Evolutionary conservation across 2,797 vertebrate genomes (phyloP), one percentile per base, ranked within the genome.

Genomic region (Phataginus tetradactyla): DNA sequence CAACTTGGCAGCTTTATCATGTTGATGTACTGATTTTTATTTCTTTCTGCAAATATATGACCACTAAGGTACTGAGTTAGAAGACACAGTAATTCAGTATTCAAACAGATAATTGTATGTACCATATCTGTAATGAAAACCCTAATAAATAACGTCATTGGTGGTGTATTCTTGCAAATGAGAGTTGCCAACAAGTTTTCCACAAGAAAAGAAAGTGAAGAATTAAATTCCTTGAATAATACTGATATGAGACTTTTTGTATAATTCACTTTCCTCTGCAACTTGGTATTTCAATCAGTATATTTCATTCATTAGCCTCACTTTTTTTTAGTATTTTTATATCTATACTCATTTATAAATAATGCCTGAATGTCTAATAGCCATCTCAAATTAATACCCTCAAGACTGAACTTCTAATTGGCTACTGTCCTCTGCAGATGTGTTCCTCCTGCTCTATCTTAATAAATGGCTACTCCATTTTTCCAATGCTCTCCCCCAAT

Each of bases 11-110:
- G 37, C 49, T 32, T 81, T 42, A 80, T 74, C 91, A 72, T 64
- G 68, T 23, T 86, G 86, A 94, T 69, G 20, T 39, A 92, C 63
- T 93, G 92, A 92, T 63, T 96, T 94, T 85, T 89, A n/a, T 91
- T 95, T 88, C 29, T 57, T 63, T 86, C 94, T 89, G 51, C 39
- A 92, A 97, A 84, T 83, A 66, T 34, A 29, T 84, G 29, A 77
- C 37, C 68, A 45, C 29, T 71, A 84, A 91, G 29, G 6, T 79
- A 85, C 11, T 83, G 39, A 78, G 59, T 57, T 53, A 91, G 8
- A 92, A 91, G 53, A 39, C 15, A 34, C 3, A 88, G 51, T 84
- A 85, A 91, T 80, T 89, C 39, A 86, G 42, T 86, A 77, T 89
- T 94, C 63, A 92, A 93, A 74, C 20, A 94, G 61, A 85, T 74